phyloP scores from a whole-genome alignment of 2,113 vertebrate genomes.

The Dicentrarchus labrax region DNA sequence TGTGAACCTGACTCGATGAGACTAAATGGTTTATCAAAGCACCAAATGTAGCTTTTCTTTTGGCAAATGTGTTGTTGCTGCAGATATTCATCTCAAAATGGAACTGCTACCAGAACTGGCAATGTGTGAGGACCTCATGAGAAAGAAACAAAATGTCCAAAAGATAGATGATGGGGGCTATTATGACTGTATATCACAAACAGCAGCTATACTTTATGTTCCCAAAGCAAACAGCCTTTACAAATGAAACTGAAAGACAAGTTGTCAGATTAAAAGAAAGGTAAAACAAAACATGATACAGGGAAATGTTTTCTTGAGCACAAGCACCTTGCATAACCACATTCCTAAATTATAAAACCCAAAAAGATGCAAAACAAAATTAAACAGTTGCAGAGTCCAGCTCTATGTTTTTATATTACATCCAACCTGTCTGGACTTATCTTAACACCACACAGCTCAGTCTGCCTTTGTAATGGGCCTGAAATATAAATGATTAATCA shows the following conservation, averaged over 20 bases:
- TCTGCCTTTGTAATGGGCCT: slow-evolving; percentile 21
- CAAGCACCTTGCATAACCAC: not conserved
- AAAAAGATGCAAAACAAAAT: not conserved
- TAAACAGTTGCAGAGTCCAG: not conserved
- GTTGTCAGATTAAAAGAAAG: not conserved
- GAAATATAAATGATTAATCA: slow-evolving; percentile 40
- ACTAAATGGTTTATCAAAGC: no score
- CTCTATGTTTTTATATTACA: not conserved
- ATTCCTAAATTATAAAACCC: not conserved
- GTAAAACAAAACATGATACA: not conserved
- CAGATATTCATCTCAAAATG: no score
- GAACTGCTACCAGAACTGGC: no score
- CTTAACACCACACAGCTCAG: not conserved
- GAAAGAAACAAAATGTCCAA: not conserved
- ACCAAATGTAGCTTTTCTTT: no score
- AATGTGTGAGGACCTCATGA: not conserved
- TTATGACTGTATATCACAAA: not conserved
- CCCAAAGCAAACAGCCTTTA: not conserved
- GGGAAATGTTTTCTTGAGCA: no score
- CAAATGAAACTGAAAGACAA: not conserved
- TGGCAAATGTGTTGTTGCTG: no score
- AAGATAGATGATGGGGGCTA: not conserved
- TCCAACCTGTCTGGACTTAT: not conserved
- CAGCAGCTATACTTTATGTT: not conserved
- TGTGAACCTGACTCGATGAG: no score